Conservation (phyloP, 2,113 vertebrate genomes). For the Myrmecobius fasciatus region DNA sequence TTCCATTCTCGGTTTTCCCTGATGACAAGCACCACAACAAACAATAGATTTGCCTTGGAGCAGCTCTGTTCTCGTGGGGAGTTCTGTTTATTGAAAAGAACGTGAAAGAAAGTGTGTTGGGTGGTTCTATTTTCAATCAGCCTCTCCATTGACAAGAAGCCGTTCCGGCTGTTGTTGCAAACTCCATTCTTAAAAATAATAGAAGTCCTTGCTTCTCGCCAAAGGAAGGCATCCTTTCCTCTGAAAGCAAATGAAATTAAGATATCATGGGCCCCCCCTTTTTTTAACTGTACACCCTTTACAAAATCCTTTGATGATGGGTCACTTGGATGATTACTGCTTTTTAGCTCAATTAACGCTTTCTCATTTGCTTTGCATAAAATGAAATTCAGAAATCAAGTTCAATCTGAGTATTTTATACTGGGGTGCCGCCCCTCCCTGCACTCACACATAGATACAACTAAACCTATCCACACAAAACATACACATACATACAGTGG, state of each 20-base stretch:
- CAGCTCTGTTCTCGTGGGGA: background rate
- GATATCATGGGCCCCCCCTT: background rate
- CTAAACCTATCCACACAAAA: background rate
- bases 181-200: slow-evolving; percentile 15
- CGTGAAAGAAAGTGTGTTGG: background rate
- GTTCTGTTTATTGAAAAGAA: slow-evolving; percentile 32
- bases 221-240: background rate
- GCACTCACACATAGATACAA: background rate
- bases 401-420: background rate
- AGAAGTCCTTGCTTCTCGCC: background rate
- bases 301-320: background rate
- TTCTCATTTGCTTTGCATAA: background rate
- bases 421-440: background rate
- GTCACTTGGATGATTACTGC: background rate
- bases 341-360: background rate
- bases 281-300: background rate
- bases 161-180: slow-evolving; percentile 25
- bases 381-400: background rate
- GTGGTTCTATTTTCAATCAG: slow-evolving; percentile 29
- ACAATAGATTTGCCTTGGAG: slow-evolving; percentile 35
- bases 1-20: slow-evolving; percentile 2
- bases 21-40: background rate
- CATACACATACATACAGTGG: background rate
- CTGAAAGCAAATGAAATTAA: background rate
- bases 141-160: background rate